Conservation (phyloP, 2,113 vertebrate species). For the Hoplias malabaricus region DNA sequence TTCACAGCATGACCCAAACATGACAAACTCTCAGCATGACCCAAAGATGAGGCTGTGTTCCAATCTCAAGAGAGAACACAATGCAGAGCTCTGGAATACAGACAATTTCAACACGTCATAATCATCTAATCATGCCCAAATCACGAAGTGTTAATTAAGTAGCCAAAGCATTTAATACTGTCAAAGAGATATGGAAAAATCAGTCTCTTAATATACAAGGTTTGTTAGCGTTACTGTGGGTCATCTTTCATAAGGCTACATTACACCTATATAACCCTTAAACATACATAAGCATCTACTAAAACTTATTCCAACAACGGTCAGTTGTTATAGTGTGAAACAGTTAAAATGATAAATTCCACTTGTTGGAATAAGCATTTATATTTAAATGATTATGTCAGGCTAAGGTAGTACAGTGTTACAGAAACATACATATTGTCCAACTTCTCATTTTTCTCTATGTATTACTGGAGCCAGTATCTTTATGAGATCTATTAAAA, state of each 20-base stretch:
- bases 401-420: too few relatives aligned
- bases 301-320: too few relatives aligned
- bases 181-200: too few relatives aligned
- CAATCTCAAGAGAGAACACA: neutral
- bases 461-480: neutral
- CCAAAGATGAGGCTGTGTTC: neutral
- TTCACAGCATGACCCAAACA: neutral
- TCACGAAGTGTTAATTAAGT: neutral
- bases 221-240: too few relatives aligned
- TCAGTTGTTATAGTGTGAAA: too few relatives aligned
- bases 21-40: neutral
- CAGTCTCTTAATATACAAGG: too few relatives aligned
- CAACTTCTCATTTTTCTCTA: neutral
- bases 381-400: too few relatives aligned
- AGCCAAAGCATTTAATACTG: neutral
- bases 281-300: too few relatives aligned
- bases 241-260: too few relatives aligned
- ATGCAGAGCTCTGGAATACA: neutral
- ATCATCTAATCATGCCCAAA: slow-evolving; percentile 1
- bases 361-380: too few relatives aligned
- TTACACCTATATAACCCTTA: too few relatives aligned
- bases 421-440: neutral
- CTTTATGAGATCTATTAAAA: neutral
- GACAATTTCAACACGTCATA: neutral
- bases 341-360: too few relatives aligned